Evolutionary conservation across 1,140 invertebrate species (phyloP), one percentile per base, ranked within the genome.

Genomic region (Drosophila kohkoa): DNA sequence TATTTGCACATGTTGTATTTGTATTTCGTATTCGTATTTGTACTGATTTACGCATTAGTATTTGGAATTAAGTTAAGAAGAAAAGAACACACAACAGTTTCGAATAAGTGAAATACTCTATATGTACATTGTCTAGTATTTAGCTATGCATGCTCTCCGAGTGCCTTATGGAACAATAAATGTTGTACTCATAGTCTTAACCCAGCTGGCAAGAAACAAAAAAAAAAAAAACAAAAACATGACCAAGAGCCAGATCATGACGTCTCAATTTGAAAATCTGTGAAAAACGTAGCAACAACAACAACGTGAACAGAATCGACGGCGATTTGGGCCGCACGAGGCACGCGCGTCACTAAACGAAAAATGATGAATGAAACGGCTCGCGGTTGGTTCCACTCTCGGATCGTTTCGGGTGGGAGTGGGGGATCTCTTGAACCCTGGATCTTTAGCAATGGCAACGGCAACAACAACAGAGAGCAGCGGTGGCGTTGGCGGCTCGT

Each of bases 321-420:
- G 48, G 72, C 66, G 77, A 83, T 85, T 85, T 77, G 77, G 83
- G 74, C 64, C 80, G 81, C 82, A 87, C 82, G 83, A 88, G 82
- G 83, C 83, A 87, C 83, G 83, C 80, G 83, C 83, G 83, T 87
- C 83, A 87, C 83, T 87, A 87, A 87, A 83, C 74, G 77, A 75
- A 81, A 87, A 87, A 88, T 87, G 85, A 87, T 87, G 85, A 87
- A 87, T 87, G 83, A 77, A 88, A 75, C 66, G 58, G 66, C 76
- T 81, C 66, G 80, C 76, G 79, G 82, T 68, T 54, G 55, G 25
- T 54, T 77, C 46, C 78, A 64, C 75, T 86, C 58, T 32, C 28
- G 41, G 46, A 32, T 52, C 10, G 10, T 16, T 15, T 15, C 35
- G 62, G 45, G 60, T 45, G 62, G 20, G 20, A 25, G 63, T 73